Conservation (phyloP, 23 tunicate genomes). For the Halocynthia roretzi region DNA sequence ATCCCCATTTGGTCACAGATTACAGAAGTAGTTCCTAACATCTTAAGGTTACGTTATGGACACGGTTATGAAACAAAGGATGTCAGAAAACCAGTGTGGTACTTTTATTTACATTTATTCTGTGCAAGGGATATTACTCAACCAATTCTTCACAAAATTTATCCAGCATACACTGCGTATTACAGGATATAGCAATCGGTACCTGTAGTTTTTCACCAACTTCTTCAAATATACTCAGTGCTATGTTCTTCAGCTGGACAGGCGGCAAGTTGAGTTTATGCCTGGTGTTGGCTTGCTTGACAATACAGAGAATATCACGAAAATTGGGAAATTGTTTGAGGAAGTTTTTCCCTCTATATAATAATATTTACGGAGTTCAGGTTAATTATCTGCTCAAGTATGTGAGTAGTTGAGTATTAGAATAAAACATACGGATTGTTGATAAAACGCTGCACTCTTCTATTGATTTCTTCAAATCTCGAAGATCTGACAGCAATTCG, state of each 20-base stretch:
- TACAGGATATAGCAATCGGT: background rate
- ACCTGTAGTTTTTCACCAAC: slow-evolving; percentile 44
- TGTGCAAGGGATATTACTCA: no score
- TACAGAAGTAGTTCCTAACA: no score
- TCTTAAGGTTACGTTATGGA: no score
- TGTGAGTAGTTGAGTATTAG: no score
- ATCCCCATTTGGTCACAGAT: no score
- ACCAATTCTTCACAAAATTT: no score
- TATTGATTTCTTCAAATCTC: slow-evolving; percentile 34
- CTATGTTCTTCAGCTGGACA: background rate
- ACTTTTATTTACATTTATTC: no score
- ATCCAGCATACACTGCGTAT: no score
- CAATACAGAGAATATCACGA: slow-evolving; percentile 32
- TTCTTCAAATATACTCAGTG: slow-evolving; percentile 32
- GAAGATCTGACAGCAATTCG: slow-evolving; percentile 19
- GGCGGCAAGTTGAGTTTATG: slow-evolving; percentile 14
- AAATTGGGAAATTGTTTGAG: slow-evolving; percentile 33
- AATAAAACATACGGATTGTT: slow-evolving; percentile 9
- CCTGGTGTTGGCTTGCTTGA: slow-evolving; percentile 28
- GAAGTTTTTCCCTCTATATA: slow-evolving; percentile 2
- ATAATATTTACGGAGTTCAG: no score
- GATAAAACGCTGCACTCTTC: slow-evolving; percentile 33
- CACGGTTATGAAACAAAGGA: no score
- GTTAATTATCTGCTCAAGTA: no score
- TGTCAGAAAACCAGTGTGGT: no score